Evolutionary conservation across 2,797 vertebrate genomes (phyloP), one percentile per base, ranked within the genome.

Genomic region (Channa striata): DNA sequence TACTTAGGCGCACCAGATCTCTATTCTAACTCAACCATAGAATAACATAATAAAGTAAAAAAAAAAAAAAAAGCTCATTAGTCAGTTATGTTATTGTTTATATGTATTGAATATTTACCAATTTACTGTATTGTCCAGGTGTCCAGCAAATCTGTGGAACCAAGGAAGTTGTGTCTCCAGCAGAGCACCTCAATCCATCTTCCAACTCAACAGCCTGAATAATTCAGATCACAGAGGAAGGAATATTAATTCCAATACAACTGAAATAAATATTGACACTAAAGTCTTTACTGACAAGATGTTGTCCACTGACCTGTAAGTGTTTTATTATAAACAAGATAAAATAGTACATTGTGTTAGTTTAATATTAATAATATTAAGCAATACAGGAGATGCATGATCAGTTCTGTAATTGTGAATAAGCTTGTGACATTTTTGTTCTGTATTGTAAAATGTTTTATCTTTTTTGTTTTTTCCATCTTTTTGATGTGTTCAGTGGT

Each of bases 111-210:
- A 12, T 40, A n/a, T 54, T 4, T 46, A 12, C 6, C 2, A 47
- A 12, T 67, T 44, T 67, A 4, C 77, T 58, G 17, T 74, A 39
- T 65, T 79, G 13, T 77, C 53, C 79, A 94, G 90, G 74, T 63
- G 6, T 63, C 37, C 63, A 66, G 2, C 43, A 6, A 3, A 43
- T 61, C 13, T 48, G 80, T 13, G 82, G 87, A 25, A 6, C 71
- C 42, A 78, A 83, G 53, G 68, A 75, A 49, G 59, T 58, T 1
- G 37, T 17, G 6, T 8, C 40, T 12, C 21, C 37, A 23, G 2
- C 49, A n/a, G 2, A 30, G 70, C 49, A 6, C 20, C 43, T 13
- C 67, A 63, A 13, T 17, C 56, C 12, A 74, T 70, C 16, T 69
- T 71, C 16, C 2, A 25, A 6, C 73, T 12, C 30, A 40, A 12